phyloP scores from a whole-genome alignment of 2,888 invertebrate species.

The Cremastinae sp. region DNA sequence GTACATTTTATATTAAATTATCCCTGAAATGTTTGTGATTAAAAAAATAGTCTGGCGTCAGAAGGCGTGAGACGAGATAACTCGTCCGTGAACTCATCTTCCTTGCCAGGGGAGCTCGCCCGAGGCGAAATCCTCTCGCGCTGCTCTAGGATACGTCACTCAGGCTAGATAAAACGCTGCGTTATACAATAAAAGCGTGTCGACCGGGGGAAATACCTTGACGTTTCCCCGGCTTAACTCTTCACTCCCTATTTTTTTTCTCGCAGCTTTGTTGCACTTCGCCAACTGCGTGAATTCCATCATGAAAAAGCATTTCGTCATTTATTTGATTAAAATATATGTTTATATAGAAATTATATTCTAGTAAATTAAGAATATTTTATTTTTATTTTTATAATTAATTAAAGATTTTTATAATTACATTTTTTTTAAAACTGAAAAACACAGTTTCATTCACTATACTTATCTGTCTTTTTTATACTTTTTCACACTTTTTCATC shows the following conservation, averaged over 20 bases:
- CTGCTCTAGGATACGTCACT: slow-evolving; percentile 50
- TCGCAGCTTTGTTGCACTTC: neutral
- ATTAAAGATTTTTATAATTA: no score
- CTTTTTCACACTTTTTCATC: no score
- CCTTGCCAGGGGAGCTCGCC: slow-evolving; percentile 8
- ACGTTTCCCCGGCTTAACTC: slow-evolving; percentile 4
- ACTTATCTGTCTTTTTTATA: no score
- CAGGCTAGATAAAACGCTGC: slow-evolving; percentile 15
- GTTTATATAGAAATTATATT: no score
- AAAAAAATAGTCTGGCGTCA: slow-evolving; percentile 39
- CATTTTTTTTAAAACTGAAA: no score
- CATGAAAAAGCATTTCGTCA: neutral
- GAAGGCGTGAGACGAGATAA: neutral
- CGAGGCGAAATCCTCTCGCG: slow-evolving; percentile 41
- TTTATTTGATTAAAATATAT: no score
- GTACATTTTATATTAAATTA: slow-evolving; percentile 50
- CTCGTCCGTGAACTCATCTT: slow-evolving; percentile 44
- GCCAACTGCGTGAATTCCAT: neutral
- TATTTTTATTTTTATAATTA: no score
- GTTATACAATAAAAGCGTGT: slow-evolving; percentile 44
- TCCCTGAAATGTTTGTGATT: slow-evolving; percentile 49
- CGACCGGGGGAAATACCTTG: slow-evolving; percentile 31
- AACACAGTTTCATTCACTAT: no score
- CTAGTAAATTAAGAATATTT: no score
- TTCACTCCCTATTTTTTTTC: neutral